Base-by-base conservation (phyloP, 2,797 vertebrate species). In the Lagocephalus sceleratus region DNA sequence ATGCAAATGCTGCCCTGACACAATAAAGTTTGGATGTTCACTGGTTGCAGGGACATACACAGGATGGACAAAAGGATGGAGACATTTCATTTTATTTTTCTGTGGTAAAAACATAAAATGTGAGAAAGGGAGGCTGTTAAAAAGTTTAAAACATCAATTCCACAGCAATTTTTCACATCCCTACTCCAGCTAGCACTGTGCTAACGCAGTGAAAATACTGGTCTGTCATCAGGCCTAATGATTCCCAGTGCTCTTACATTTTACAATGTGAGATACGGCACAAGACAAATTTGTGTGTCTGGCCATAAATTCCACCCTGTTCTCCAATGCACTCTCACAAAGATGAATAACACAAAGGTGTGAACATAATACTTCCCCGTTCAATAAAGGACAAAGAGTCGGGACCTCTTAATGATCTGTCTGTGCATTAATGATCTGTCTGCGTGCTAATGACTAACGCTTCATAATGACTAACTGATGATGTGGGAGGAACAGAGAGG, bases 401-500 rank as follows among this genome's bases (percentile, higher is more conserved):
- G 32, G 60, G 62, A 61, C 54, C 74, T 57, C 57, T 22, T 76
- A 84, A 84, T 50, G 78, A 84, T 76, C 76, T 21, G 68, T 78
- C 74, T 63, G 57, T 50, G 61, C 52, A 77, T 73, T 76, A 83
- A 81, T 51, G 74, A 83, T 78, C 73, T 17, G 73, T 77, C 76
- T 76, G 57, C 45, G 42, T 74, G 40, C 75, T 82, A 82, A 83
- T 77, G 74, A 83, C 71, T 68, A 65, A 54, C 66, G 60, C 68
- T 72, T 78, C 70, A 81, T 79, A 84, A 85, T 77, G 79, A 83
- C 73, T 61, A 71, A 26, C 7, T 78, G 58, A 82, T 75, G 69
- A 68, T 60, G 63, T 75, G 68, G 81, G 78, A 69, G 64, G 63
- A 77, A 74, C 58, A 64, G 46, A 49, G 23, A 16, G 32, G 19